Base-by-base conservation (phyloP, 2,888 invertebrate species). In the Sarcophaga variegata region DNA sequence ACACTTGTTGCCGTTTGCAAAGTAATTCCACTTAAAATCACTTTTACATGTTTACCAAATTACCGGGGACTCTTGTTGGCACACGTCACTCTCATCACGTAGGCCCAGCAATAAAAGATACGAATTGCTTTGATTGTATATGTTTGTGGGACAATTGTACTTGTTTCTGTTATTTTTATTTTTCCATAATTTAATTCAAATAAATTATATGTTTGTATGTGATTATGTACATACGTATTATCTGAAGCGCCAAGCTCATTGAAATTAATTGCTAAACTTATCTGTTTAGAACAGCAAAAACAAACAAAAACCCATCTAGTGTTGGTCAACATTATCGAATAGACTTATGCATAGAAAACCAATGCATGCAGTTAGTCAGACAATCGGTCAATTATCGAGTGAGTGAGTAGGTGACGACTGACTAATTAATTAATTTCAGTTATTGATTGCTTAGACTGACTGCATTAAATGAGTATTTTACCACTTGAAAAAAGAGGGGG, bases 31-130 rank as follows among this genome's bases (percentile, higher is more conserved):
- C n/a, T 37, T 37, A 37, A 37, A 37, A 37, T 37, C 37, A 8
- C 1, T 37, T 37, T 37, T 37, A 37, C 37, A 37, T 37, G 37
- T 37, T 37, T 27, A 12, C 1, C 14, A 20, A 72, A 25, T 54
- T 70, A 17, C 17, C 1, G 17, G 62, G 25, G 66, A 27, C 49
- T 75, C 63, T 66, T 80, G n/a, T 66, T 80, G n/a, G 71, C 74
- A 69, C 83, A 80, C 69, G 76, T 77, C 70, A 66, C 78, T 66
- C 72, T 70, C 72, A 81, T 83, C 86, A 86, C 83, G 86, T 86
- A 86, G 83, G 25, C 81, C 80, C 45, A 59, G 8, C 66, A 45
- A 37, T 79, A 60, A 25, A 49, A 63, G 72, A 72, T 77, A 83
- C 12, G 64, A 59, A 22, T 12, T 54, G 17, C 4, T 25, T 47